Percentiles rank a stretch among this genome's conserved stretches.
phyloP scores from a whole-genome alignment of 2,888 invertebrate species.

The Hydrotaea diabolus region DNA sequence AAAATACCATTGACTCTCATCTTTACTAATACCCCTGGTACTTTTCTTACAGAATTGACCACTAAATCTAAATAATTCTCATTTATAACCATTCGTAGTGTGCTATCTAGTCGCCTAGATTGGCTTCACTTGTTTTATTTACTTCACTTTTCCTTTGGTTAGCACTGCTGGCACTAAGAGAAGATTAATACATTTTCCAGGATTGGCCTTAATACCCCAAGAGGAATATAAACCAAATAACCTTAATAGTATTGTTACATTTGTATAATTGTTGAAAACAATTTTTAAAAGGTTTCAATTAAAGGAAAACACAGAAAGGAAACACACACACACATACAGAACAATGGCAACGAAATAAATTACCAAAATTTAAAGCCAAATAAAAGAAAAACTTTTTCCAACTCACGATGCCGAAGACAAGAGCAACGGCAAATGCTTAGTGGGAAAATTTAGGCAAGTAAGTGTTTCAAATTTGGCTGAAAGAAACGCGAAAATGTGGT shows the following conservation, averaged over 20 bases:
- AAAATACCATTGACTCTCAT: too few species aligned
- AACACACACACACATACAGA: conserved; percentile 21
- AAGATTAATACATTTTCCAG: conserved; percentile 66
- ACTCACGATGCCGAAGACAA: not conserved
- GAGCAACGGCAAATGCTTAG: conserved; percentile 27
- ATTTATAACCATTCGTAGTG: not conserved
- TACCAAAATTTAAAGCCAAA: conserved; percentile 40
- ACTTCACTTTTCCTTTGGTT: conserved; percentile 12
- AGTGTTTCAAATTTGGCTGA: not conserved
- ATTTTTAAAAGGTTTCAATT: conserved; percentile 62
- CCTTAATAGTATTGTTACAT: conserved; percentile 65
- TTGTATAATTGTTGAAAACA: conserved; percentile 63
- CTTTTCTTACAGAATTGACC: too few species aligned
- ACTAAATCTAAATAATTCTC: too few species aligned
- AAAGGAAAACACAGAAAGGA: conserved; percentile 49
- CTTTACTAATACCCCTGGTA: too few species aligned
- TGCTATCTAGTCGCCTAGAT: not conserved
- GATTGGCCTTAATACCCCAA: conserved; percentile 58
- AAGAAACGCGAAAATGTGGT: not conserved
- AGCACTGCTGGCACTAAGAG: conserved; percentile 57
- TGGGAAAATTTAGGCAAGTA: conserved; percentile 49
- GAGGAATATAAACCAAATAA: not conserved
- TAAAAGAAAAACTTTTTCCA: not conserved
- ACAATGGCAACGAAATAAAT: conserved; percentile 59
- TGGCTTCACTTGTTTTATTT: not conserved